Evolutionary conservation across 2,113 vertebrate genomes (phyloP), one percentile per base, ranked within the genome.

Genomic region (Rynchops niger): DNA sequence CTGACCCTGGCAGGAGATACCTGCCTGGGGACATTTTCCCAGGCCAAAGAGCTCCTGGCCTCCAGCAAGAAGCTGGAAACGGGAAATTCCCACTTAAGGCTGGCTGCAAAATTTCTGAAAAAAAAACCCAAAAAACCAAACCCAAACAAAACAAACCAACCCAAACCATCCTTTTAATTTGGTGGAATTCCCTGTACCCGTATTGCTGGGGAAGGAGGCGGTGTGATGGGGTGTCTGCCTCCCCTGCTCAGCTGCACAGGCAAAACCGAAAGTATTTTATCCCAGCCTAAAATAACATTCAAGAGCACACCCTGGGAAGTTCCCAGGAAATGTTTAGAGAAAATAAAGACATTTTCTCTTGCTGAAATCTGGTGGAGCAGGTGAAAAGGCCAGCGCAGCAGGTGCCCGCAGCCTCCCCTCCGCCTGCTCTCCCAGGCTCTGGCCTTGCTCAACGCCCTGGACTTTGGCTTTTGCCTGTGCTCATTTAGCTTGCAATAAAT

Each of bases 221-320:
- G 40, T 1, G 7, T 5, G 34, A 26, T 2, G n/a, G 43, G n/a
- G 12, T 1, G 0, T 27, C 52, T 72, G n/a, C 83, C 42, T 66
- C 47, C 49, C 38, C 29, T 7, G 38, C 76, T 47, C 40, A 65
- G 78, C 85, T 70, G 38, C 25, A 4, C 66, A 63, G 23, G 42
- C 63, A 27, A 70, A 47, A 42, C 52, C 21, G 21, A 12, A 22
- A 93, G 50, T 4, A 36, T n/a, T 66, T 79, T 26, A 62, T 9
- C 45, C 36, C 76, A 53, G 27, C 11, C 49, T 79, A 26, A 58
- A 93, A 67, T 2, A 59, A 5, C 8, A 21, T 16, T 12, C 29
- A 52, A 23, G 8, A 22, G 82, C 88, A 26, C 32, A 27, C 52
- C 47, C 62, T 71, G 32, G 1, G 20, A 56, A 47, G 13, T n/a